phyloP scores from a whole-genome alignment of 2,797 vertebrate genomes.

The Sebastes wilsoni region DNA sequence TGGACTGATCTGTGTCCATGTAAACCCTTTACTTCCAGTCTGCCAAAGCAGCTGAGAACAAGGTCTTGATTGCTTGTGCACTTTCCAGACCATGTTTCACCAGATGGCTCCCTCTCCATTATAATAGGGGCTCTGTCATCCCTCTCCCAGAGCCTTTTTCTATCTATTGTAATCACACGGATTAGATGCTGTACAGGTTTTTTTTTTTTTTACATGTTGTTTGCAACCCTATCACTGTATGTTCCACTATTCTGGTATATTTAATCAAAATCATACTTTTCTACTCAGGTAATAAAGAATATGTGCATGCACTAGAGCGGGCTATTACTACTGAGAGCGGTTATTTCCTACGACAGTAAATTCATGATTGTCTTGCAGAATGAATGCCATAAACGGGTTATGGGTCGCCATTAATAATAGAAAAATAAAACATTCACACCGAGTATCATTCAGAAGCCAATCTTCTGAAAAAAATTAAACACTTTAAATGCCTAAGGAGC shows the following conservation, averaged over 20 bases:
- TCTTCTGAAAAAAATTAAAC: constrained; percentile 2
- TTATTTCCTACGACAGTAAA: not conserved
- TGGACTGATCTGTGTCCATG: constrained; percentile 61
- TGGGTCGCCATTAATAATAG: not conserved
- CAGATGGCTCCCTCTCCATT: constrained; percentile 64
- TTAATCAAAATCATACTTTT: not conserved
- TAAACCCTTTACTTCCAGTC: constrained; percentile 1
- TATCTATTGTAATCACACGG: constrained; percentile 3
- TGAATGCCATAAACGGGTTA: not conserved
- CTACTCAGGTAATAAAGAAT: not conserved
- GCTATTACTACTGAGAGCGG: not conserved
- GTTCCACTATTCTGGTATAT: not conserved
- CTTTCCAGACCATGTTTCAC: constrained; percentile 54
- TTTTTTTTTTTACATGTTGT: not conserved
- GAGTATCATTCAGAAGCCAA: not conserved
- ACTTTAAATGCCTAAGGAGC: constrained; percentile 10
- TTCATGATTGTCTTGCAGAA: constrained; percentile 3
- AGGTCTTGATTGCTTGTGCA: constrained; percentile 59
- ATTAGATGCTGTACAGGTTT: not conserved
- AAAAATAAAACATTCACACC: constrained; percentile 18
- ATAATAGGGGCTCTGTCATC: constrained; percentile 21
- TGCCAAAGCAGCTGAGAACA: constrained; percentile 46
- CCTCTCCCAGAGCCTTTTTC: not conserved
- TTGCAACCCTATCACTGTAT: not conserved
- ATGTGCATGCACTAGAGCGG: not conserved